A percentile compares a stretch with the other conserved stretches of the same genome.
phyloP scores from a whole-genome alignment of 2,113 vertebrate genomes.

The Siniperca knerii region DNA sequence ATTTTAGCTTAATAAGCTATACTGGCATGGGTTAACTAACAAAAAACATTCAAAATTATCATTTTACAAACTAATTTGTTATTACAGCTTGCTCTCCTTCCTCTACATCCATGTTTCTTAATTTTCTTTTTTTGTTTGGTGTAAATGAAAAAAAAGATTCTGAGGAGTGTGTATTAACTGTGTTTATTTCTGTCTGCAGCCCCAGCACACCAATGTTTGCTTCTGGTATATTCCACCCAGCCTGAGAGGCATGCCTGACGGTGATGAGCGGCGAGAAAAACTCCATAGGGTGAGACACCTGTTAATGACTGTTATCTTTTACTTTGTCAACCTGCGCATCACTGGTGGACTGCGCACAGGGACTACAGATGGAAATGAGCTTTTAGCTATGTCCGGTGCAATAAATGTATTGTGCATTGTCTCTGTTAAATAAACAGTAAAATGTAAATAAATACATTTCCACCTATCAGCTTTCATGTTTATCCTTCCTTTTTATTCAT shows the following conservation, averaged over 20 bases:
- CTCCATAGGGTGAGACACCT: constrained; percentile 88
- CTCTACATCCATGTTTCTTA: not conserved
- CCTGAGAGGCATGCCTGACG: constrained; percentile 90
- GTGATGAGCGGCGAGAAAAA: constrained; percentile 90
- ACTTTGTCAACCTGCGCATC: not conserved
- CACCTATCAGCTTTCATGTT: not conserved
- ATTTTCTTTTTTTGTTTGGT: not conserved
- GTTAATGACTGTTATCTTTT: not conserved
- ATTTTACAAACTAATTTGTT: too few relatives aligned
- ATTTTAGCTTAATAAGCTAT: not conserved
- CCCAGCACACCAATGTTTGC: constrained; percentile 98
- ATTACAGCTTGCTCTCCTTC: not conserved
- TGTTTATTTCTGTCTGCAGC: constrained; percentile 81
- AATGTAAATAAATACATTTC: not conserved
- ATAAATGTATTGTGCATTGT: not conserved
- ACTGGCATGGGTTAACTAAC: not conserved
- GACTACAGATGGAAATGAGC: not conserved
- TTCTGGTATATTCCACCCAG: constrained; percentile 99
- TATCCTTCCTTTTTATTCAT: not conserved
- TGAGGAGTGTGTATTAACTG: not conserved
- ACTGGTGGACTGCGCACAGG: too few relatives aligned
- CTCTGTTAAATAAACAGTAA: not conserved
- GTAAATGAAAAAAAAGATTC: not conserved
- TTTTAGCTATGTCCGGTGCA: not conserved
- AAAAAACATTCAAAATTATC: not conserved